Base-by-base conservation (phyloP, 2,113 vertebrate species). In the Myotis brandtii region DNA sequence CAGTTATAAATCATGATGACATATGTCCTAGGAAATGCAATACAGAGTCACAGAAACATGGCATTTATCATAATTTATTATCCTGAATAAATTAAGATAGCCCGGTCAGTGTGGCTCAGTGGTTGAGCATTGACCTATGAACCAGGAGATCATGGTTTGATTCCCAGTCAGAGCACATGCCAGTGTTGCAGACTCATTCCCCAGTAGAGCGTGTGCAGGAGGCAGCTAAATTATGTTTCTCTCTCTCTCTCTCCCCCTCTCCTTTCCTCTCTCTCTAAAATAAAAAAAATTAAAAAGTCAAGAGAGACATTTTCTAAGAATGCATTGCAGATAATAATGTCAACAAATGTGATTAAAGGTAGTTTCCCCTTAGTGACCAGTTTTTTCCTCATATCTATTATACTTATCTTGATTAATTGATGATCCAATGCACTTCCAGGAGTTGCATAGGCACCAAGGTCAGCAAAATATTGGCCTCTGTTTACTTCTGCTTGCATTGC, bases 301-400 rank as follows among this genome's bases (percentile, higher is more conserved):
- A 92, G 4, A 59, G 18, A 88, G 1, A 48, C 6, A 54, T 56
- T 86, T 89, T 70, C 0, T 75, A 89, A 11, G 10, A 54, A 56
- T 73, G 1, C 0, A 80, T 8, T 80, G 9, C 5, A 79, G 83
- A 88, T 95, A 52, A 20, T 81, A 67, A 84, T 67, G 23, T 72
- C 37, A 84, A 25, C 1, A 17, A 80, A 87, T 80, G 2, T 73
- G 7, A 75, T 75, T 73, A 73, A 72, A 79, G 18, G 16, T 66
- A 48, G n/a, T 20, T 84, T 80, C 27, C 14, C 43, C 12, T 43
- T 52, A 34, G 48, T 73, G 32, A 50, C 21, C 34, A 91, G 11
- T 81, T 84, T 79, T 59, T 93, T 86, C 81, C 34, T 93, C 30
- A 79, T 3, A 7, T 90, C 11, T 40, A 1, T 95, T 95, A 40